A percentile compares a stretch with the other conserved stretches of the same genome.
Evolutionary conservation across 53 echinoderm and acorn worm genomes (phyloP).

Genomic region (Arbacia lixula): DNA sequence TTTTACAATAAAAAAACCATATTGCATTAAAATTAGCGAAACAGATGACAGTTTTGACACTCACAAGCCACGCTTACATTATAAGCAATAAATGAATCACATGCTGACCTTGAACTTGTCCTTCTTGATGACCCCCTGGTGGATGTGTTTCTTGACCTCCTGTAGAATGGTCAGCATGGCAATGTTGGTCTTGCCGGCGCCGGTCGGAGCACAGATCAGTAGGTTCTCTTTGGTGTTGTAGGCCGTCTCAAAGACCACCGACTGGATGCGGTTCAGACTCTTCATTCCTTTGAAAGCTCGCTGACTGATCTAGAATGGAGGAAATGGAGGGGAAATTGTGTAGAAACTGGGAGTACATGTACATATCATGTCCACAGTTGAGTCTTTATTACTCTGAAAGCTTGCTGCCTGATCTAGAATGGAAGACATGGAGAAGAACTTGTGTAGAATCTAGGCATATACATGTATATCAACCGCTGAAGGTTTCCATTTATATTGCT

Average conservation of each 20-base stretch:
- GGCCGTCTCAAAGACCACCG: constrained; percentile 87
- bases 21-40: too few species aligned
- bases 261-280: constrained; percentile 84
- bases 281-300: constrained; percentile 51
- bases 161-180: constrained; percentile 95
- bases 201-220: constrained; percentile 94
- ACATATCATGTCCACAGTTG: too few species aligned
- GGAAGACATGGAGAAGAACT: background rate
- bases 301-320: background rate
- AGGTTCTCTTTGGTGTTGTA: constrained; percentile 94
- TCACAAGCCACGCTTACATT: too few species aligned
- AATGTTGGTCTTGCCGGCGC: constrained; percentile 98
- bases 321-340: background rate
- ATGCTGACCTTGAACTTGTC: constrained; percentile 93
- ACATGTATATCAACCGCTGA: too few species aligned
- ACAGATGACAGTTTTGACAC: too few species aligned
- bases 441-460: too few species aligned
- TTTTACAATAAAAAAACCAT: too few species aligned
- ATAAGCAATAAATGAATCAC: too few species aligned
- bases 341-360: too few species aligned
- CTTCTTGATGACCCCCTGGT: constrained; percentile 92
- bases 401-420: too few species aligned
- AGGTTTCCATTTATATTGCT: too few species aligned
- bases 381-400: too few species aligned
- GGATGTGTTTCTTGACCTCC: constrained; percentile 82